phyloP scores from a whole-genome alignment of 2,113 vertebrate species.

The Sylvicapra grimmia region DNA sequence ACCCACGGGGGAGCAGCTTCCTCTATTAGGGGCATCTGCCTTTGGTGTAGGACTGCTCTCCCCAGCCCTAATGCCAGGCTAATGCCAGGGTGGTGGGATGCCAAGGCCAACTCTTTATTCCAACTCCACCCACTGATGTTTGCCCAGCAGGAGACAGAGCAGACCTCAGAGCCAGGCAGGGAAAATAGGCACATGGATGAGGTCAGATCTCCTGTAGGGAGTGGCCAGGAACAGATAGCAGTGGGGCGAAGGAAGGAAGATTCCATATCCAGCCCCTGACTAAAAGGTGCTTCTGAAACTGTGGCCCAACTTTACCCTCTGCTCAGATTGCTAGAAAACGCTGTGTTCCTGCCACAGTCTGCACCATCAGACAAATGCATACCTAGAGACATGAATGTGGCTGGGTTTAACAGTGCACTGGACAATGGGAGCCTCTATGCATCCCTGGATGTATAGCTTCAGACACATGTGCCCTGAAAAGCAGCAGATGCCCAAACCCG shows the following conservation, averaged over 20 bases:
- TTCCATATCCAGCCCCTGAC: background rate
- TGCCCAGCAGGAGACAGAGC: slow-evolving; percentile 14
- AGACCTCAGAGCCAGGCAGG: background rate
- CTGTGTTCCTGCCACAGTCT: background rate
- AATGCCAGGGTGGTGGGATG: slow-evolving; percentile 27
- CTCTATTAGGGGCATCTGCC: slow-evolving; percentile 10
- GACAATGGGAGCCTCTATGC: background rate
- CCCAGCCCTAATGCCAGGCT: slow-evolving; percentile 37
- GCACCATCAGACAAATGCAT: background rate
- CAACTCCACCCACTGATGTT: background rate
- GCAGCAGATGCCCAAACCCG: background rate
- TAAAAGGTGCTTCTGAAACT: background rate
- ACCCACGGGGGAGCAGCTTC: background rate
- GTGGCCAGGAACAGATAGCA: background rate
- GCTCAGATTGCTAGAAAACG: rapidly evolving
- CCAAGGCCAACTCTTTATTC: slow-evolving; percentile 31
- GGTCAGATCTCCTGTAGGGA: background rate
- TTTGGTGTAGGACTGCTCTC: background rate
- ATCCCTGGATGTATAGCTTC: background rate
- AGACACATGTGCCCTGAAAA: background rate
- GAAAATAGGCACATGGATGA: background rate
- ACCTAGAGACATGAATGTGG: background rate
- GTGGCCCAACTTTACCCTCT: background rate
- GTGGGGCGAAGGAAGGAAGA: background rate
- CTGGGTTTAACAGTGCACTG: background rate